Base-by-base conservation (phyloP, 2,113 vertebrate genomes). In the Nothobranchius kuhntae region DNA sequence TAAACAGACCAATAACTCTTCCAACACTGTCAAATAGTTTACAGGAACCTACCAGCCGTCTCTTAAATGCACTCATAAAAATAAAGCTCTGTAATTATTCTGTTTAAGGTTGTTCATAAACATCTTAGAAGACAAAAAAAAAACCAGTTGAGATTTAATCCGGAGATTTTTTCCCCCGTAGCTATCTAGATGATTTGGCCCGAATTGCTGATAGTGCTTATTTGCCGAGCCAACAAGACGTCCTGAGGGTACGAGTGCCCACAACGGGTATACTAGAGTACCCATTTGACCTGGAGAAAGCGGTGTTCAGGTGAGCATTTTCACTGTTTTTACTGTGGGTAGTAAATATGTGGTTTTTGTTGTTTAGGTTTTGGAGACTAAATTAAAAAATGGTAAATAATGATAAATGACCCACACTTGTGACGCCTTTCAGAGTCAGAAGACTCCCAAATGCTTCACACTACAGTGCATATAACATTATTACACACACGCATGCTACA, bases 191-290 rank as follows among this genome's bases (percentile, higher is more conserved):
- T 53, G 92, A 94, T 63, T 76, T 95, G 55, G 93, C 94, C 56
- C 87, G 92, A 10, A 95, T 95, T 35, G 78, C 92, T 38, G 73
- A 81, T 17, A 21, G 80, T 0, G 82, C 80, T 0, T 96, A 93
- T 35, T 81, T 96, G 75, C 95, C 94, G 3, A 93, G 89, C 0
- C 92, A 95, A 75, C 94, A 96, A 89, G 94, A 96, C 14, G 89
- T 95, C 51, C 93, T 96, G 61, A 89, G 94, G 80, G 93, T 95
- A 73, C 71, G 90, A 64, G 92, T 95, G 45, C 91, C 95, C 80
- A 93, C 93, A 0, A 95, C 93, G 0, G 95, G 94, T 77, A 96
- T 96, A 70, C 94, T 91, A 0, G 91, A 95, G 74, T 95, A 95
- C 68, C 92, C 92, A 1, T 96, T 95, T 84, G 89, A 95, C 90